Percentiles rank a stretch among this genome's conserved stretches.
phyloP scores from a whole-genome alignment of 2,888 invertebrate species.

The Drosophila gaucha region DNA sequence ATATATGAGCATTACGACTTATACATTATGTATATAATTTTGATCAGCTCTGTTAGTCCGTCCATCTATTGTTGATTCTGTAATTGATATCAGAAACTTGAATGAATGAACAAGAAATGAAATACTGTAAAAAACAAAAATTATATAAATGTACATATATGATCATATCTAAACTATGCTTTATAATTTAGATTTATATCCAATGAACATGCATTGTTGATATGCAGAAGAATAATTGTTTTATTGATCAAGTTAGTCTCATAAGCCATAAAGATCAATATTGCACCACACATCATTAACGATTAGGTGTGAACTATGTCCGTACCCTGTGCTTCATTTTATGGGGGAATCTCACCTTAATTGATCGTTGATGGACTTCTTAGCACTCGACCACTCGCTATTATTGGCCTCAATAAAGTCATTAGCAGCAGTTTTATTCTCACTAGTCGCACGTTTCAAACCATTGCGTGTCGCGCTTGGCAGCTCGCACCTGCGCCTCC shows the following conservation, averaged over 20 bases:
- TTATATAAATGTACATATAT: no score
- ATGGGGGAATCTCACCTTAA: conserved; percentile 60
- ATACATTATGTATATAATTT: no score
- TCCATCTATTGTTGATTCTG: no score
- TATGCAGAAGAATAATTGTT: background rate
- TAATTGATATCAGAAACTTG: no score
- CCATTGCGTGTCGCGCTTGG: conserved; percentile 50
- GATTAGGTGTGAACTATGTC: conserved; percentile 64
- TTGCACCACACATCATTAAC: conserved; percentile 50
- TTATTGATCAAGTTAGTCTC: background rate
- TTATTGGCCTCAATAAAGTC: conserved; percentile 81
- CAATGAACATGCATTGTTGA: background rate
- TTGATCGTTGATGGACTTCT: conserved; percentile 64
- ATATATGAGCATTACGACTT: no score
- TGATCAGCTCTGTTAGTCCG: no score
- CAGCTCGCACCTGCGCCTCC: conserved; percentile 29
- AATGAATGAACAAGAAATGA: no score
- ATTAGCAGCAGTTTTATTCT: conserved; percentile 70
- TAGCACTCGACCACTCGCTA: conserved; percentile 53
- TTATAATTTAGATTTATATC: background rate
- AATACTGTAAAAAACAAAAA: no score
- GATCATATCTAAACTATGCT: no score
- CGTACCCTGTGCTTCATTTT: conserved; percentile 44
- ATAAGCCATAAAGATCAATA: background rate
- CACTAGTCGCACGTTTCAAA: conserved; percentile 15